Evolutionary conservation across 2,888 invertebrate species (phyloP), one percentile per base, ranked within the genome.

Genomic region (Phanerotoma sp.): DNA sequence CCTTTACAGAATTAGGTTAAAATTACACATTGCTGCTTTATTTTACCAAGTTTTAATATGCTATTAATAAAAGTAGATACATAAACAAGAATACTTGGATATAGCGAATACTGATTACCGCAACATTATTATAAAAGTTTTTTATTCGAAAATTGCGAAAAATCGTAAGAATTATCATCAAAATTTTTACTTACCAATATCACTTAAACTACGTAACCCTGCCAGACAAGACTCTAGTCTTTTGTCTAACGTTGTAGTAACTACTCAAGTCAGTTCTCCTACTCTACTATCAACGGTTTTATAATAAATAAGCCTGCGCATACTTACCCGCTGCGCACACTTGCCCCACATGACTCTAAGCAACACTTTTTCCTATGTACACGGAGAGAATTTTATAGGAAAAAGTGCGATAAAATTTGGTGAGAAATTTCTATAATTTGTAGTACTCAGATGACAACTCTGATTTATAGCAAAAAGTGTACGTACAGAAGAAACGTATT

Each of bases 341-440:
- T 45, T 45, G 45, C 45, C 45, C 30, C 45, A 45, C 45, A 45
- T 45, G 45, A 30, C 45, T 45, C 42, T 38, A n/a, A n/a, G n/a
- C n/a, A n/a, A n/a, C n/a, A n/a, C n/a, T n/a, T n/a, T n/a, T n/a
- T n/a, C n/a, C n/a, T n/a, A n/a, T n/a, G n/a, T n/a, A n/a, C n/a
- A n/a, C n/a, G n/a, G n/a, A n/a, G n/a, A n/a, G n/a, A n/a, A n/a
- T n/a, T n/a, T n/a, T n/a, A n/a, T n/a, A n/a, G n/a, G n/a, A n/a
- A n/a, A n/a, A n/a, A n/a, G n/a, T n/a, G n/a, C n/a, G n/a, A n/a
- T n/a, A n/a, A n/a, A n/a, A n/a, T n/a, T n/a, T n/a, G n/a, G n/a
- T n/a, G n/a, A n/a, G n/a, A n/a, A n/a, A n/a, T n/a, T n/a, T n/a
- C n/a, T n/a, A n/a, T n/a, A n/a, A n/a, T n/a, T n/a, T n/a, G n/a